These are phyloP conservation scores for Dicranocentrus wangi DNA, from an alignment of 2,888 invertebrate genomes.

Conservation along the genomic window DNA sequence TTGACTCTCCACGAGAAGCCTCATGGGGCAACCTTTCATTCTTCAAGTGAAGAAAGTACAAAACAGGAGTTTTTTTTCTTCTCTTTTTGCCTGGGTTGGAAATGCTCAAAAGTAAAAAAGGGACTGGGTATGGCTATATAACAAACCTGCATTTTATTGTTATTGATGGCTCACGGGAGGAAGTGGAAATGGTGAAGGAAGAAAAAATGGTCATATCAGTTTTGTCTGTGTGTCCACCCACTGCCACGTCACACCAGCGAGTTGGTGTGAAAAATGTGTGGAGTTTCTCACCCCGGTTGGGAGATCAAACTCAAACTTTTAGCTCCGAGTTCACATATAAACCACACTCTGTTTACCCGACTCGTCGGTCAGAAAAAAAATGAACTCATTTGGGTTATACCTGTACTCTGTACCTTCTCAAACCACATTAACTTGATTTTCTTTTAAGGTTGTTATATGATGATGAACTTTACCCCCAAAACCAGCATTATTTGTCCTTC, in stretches of 20 bases:
- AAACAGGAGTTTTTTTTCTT: conserved; percentile 6
- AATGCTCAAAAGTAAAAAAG: neutral
- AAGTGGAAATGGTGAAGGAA: conserved; percentile 48
- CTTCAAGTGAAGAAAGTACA: conserved; percentile 33
- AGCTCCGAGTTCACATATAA: too few species aligned
- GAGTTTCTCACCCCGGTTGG: too few species aligned
- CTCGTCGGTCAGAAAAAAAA: too few species aligned
- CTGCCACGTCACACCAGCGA: neutral
- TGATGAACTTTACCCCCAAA: too few species aligned
- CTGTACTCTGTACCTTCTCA: too few species aligned
- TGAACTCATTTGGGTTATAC: too few species aligned
- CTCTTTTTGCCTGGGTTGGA: neutral
- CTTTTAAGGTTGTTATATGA: too few species aligned
- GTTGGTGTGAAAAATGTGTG: too few species aligned
- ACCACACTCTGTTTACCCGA: too few species aligned
- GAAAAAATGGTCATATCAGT: conserved; percentile 41
- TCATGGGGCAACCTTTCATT: conserved; percentile 61
- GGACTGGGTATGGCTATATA: neutral
- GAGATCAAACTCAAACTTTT: too few species aligned
- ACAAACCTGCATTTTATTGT: conserved; percentile 28
- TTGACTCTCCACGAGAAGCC: conserved; percentile 53
- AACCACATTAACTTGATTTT: too few species aligned
- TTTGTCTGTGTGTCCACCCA: conserved; percentile 14
- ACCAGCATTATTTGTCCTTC: too few species aligned
- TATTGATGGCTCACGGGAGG: conserved; percentile 58